These are phyloP conservation scores for Baronia brevicornis DNA, from an alignment of 2,888 invertebrate species.

Conservation along the genomic window DNA sequence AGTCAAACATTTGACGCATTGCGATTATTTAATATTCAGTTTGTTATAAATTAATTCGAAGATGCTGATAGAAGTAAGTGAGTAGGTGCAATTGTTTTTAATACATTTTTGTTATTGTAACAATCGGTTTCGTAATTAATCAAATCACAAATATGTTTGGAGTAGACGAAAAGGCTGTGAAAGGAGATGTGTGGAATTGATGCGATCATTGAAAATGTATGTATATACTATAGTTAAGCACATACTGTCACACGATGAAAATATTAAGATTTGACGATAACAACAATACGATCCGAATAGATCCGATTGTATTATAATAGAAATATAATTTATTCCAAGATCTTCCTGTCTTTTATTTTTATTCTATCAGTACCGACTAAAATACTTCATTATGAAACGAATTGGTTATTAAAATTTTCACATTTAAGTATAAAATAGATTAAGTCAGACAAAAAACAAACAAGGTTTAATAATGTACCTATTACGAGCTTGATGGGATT, in stretches of 20 bases:
- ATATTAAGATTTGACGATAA: constrained; percentile 67
- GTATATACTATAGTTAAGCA: constrained; percentile 43
- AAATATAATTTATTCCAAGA: constrained; percentile 71
- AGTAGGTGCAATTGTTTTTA: constrained; percentile 14
- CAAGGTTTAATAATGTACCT: too few relatives aligned
- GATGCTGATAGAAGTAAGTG: constrained; percentile 11
- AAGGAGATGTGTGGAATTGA: constrained; percentile 33
- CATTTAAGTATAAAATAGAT: too few relatives aligned
- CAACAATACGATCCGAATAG: constrained; percentile 47
- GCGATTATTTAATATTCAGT: constrained; percentile 18
- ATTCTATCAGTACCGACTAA: too few relatives aligned
- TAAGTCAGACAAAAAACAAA: too few relatives aligned
- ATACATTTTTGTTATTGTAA: constrained; percentile 20
- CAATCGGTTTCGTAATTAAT: constrained; percentile 18
- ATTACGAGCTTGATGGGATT: too few relatives aligned
- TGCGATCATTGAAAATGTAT: constrained; percentile 29
- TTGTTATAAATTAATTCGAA: constrained; percentile 7
- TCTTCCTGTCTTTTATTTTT: constrained; percentile 21
- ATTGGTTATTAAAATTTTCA: too few relatives aligned
- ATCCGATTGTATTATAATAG: constrained; percentile 57
- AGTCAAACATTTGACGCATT: constrained; percentile 17
- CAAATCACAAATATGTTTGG: constrained; percentile 22
- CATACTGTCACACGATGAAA: constrained; percentile 54
- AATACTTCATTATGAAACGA: too few relatives aligned
- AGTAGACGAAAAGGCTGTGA: constrained; percentile 33